Percentiles rank a stretch among this genome's conserved stretches.
Conservation (phyloP, 2,888 invertebrate genomes). For the Oegoconia quadripuncta region DNA sequence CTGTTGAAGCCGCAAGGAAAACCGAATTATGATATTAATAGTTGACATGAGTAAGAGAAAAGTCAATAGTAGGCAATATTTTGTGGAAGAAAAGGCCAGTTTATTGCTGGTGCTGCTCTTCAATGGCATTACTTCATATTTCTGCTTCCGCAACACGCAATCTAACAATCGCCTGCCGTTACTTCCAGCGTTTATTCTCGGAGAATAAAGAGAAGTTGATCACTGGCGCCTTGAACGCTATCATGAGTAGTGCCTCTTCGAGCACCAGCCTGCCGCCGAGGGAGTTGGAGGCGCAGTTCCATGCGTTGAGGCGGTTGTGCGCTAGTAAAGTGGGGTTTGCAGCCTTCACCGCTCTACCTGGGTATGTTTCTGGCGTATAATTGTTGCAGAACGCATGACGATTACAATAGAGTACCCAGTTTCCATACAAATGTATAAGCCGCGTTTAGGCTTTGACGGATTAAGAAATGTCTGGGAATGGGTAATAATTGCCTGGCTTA, state of each 20-base stretch:
- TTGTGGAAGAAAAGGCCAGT: too few relatives aligned
- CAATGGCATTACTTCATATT: neutral
- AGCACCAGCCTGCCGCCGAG: slow-evolving; percentile 78
- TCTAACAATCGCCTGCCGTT: slow-evolving; percentile 13
- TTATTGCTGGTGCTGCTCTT: too few relatives aligned
- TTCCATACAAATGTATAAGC: too few relatives aligned
- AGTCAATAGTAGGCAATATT: too few relatives aligned
- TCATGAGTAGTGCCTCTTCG: slow-evolving; percentile 67
- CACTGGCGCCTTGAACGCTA: slow-evolving; percentile 90
- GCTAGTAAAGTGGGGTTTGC: slow-evolving; percentile 99
- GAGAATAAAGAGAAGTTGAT: slow-evolving; percentile 99
- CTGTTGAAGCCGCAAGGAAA: too few relatives aligned
- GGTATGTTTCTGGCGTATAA: slow-evolving; percentile 70
- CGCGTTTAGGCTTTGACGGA: too few relatives aligned
- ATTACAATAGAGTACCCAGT: too few relatives aligned
- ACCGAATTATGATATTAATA: too few relatives aligned
- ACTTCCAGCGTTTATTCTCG: slow-evolving; percentile 92
- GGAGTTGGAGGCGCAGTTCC: slow-evolving; percentile 96
- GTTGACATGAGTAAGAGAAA: too few relatives aligned
- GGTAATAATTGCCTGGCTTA: too few relatives aligned
- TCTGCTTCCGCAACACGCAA: neutral
- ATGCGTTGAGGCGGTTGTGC: slow-evolving; percentile 93
- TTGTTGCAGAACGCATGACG: too few relatives aligned
- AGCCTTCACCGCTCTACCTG: slow-evolving; percentile 93
- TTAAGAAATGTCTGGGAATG: too few relatives aligned